Percentiles rank a stretch among this genome's conserved stretches.
Evolutionary conservation across 2,888 invertebrate genomes (phyloP).

Genomic region (Drosophila gaucha): DNA sequence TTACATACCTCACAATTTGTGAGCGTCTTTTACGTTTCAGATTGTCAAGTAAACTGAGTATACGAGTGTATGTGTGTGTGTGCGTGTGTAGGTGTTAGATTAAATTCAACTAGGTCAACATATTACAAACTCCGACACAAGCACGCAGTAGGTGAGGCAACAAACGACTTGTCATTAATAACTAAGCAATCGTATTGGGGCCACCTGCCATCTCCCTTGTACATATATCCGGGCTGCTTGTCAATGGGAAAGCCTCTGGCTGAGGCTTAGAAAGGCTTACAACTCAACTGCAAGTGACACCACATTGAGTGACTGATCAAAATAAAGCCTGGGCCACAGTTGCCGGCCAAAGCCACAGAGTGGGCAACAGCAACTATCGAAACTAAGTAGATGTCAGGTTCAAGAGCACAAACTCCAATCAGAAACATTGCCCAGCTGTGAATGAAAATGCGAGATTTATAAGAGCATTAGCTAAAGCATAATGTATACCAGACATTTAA

Average conservation of each 20-base stretch:
- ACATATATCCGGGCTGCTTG: constrained; percentile 1
- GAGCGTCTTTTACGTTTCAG: constrained; percentile 25
- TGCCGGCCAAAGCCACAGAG: neutral
- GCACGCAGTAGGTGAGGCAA: constrained; percentile 12
- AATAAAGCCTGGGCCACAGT: constrained; percentile 19
- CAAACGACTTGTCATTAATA: constrained; percentile 73
- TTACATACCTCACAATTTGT: constrained; percentile 64
- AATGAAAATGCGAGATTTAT: neutral
- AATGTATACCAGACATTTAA: too few species aligned
- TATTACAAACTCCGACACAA: constrained; percentile 11
- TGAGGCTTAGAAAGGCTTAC: constrained; percentile 40
- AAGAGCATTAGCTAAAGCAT: neutral
- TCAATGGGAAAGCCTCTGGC: neutral
- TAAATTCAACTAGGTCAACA: constrained; percentile 68
- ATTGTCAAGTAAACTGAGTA: constrained; percentile 35
- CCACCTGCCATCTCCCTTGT: constrained; percentile 16
- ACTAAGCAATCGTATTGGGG: constrained; percentile 66
- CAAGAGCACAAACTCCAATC: neutral
- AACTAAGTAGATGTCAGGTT: constrained; percentile 2
- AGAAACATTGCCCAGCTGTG: neutral
- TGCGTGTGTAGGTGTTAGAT: constrained; percentile 42
- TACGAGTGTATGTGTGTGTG: constrained; percentile 7
- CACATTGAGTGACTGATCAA: constrained; percentile 33
- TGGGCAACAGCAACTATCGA: neutral
- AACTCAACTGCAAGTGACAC: constrained; percentile 42